phyloP scores from a whole-genome alignment of 1,140 invertebrate species.

The Drosophila burlai region DNA sequence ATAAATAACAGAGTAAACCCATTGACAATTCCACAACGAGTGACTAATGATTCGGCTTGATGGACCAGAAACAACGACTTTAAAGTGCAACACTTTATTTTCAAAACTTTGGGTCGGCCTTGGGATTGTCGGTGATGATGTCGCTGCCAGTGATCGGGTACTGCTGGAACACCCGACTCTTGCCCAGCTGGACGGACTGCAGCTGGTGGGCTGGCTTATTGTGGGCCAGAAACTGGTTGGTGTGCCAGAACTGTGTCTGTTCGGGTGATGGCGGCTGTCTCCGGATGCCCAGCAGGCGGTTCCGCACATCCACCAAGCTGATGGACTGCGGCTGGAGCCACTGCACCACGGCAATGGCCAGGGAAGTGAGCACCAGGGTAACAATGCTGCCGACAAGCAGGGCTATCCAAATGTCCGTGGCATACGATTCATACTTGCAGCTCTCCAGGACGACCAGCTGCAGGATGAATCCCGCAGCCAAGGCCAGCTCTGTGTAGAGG shows the following conservation, averaged over 20 bases:
- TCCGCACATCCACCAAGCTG: conserved; percentile 74
- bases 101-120: conserved; percentile 50
- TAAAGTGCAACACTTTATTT: conserved; percentile 32
- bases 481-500: conserved; percentile 68
- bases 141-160: conserved; percentile 63
- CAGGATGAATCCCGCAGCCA: conserved; percentile 54
- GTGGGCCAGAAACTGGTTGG: conserved; percentile 77
- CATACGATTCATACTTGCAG: conserved; percentile 66
- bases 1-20: conserved; percentile 33
- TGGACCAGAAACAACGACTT: not conserved
- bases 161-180: conserved; percentile 72
- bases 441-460: conserved; percentile 58
- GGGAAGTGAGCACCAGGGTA: conserved; percentile 47
- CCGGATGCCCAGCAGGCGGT: conserved; percentile 72
- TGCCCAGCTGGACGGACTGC: conserved; percentile 60
- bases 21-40: conserved; percentile 1
- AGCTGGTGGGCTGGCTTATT: conserved; percentile 70
- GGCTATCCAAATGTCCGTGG: conserved; percentile 50
- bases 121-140: conserved; percentile 22
- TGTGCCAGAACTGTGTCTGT: conserved; percentile 73
- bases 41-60: conserved; percentile 21
- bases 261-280: conserved; percentile 38
- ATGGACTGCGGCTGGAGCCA: conserved; percentile 63
- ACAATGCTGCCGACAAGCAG: conserved; percentile 54
- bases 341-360: conserved; percentile 51